A percentile compares a stretch with the other conserved stretches of the same genome.
phyloP scores from a whole-genome alignment of 2,888 invertebrate species.

The Schrankia costaestrigalis region DNA sequence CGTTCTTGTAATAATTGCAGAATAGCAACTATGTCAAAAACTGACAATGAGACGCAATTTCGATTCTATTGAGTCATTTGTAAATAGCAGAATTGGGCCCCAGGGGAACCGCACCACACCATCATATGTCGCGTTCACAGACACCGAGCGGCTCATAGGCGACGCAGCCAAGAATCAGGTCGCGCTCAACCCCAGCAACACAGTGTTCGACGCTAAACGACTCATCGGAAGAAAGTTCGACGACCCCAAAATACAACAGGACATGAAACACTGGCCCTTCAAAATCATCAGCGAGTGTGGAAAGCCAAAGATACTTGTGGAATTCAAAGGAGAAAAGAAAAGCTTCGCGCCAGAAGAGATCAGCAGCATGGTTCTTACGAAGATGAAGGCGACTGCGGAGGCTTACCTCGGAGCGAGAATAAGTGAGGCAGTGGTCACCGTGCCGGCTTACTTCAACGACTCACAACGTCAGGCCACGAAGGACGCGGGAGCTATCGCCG shows the following conservation, averaged over 20 bases:
- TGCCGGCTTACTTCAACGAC: conserved; percentile 90
- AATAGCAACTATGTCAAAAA: too few species aligned
- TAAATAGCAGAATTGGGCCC: too few species aligned
- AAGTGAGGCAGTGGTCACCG: conserved; percentile 88
- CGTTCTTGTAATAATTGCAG: too few species aligned
- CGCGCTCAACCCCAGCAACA: conserved; percentile 87
- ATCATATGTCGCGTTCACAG: conserved; percentile 87
- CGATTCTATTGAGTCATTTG: too few species aligned
- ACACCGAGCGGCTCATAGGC: conserved; percentile 84
- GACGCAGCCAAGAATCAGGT: conserved; percentile 87
- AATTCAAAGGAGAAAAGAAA: conserved; percentile 84
- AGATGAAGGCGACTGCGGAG: conserved; percentile 90
- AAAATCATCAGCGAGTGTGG: conserved; percentile 83
- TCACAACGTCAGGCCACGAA: conserved; percentile 90
- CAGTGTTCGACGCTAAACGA: conserved; percentile 88
- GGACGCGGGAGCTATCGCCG: conserved; percentile 92
- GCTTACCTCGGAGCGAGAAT: conserved; percentile 84
- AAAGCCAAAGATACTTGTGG: conserved; percentile 85
- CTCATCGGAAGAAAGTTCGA: conserved; percentile 89
- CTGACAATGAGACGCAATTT: too few species aligned
- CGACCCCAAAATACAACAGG: conserved; percentile 86
- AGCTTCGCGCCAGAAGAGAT: conserved; percentile 85
- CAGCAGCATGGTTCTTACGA: conserved; percentile 88
- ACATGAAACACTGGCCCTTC: conserved; percentile 93
- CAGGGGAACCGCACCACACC: conserved; percentile 87